Conservation (phyloP, 2,888 invertebrate species). For the Synanthedon andrenaeformis region DNA sequence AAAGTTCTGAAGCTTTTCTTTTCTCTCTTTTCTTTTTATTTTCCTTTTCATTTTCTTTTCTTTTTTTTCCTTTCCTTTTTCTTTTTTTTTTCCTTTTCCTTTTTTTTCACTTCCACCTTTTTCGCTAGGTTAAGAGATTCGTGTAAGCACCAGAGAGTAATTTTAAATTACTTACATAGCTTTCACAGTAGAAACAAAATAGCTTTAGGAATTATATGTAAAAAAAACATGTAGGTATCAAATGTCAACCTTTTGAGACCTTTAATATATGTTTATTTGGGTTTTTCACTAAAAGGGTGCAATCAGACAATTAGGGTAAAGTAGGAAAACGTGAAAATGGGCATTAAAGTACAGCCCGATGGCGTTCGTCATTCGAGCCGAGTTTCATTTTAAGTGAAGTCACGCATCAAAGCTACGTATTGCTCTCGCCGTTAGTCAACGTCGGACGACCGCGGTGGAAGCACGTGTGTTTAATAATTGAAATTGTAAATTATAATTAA, state of each 20-base stretch:
- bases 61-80: no score
- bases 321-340: not conserved
- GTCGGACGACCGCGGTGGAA: conserved; percentile 15
- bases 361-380: conserved; percentile 21
- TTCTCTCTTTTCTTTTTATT: no score
- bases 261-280: not conserved
- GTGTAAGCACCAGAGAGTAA: no score
- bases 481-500: conserved; percentile 8
- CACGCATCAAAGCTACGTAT: conserved; percentile 20
- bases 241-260: not conserved
- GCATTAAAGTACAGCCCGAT: not conserved
- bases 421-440: conserved; percentile 30
- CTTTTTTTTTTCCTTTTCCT: no score
- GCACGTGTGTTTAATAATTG: conserved; percentile 14
- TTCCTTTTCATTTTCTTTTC: no score
- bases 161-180: no score
- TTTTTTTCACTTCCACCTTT: no score
- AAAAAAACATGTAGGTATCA: not conserved
- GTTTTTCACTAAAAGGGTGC: not conserved
- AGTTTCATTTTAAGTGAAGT: conserved; percentile 17
- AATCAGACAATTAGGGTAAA: not conserved
- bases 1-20: no score
- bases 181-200: no score
- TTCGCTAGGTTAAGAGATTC: no score
- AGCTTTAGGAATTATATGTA: no score